phyloP scores from a whole-genome alignment of 2,797 vertebrate genomes.

The Muraenolepis orangiensis region DNA sequence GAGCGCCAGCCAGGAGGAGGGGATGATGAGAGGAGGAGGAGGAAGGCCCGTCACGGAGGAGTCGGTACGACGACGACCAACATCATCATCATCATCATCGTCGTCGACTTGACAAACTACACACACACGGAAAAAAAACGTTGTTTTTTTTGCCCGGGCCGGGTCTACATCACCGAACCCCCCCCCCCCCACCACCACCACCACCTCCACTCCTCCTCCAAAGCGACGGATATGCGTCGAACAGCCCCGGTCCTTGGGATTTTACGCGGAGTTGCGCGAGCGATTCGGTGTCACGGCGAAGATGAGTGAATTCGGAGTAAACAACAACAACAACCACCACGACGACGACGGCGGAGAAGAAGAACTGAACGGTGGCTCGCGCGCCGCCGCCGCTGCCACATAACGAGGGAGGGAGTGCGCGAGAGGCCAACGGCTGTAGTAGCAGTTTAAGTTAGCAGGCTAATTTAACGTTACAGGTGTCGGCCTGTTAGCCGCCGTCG shows the following conservation, averaged over 20 bases:
- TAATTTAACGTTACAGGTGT: slow-evolving; percentile 16
- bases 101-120: slow-evolving; percentile 54
- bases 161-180: slow-evolving; percentile 40
- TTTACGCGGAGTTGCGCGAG: slow-evolving; percentile 39
- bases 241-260: slow-evolving; percentile 27
- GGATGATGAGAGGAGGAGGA: too few species aligned
- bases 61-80: too few species aligned
- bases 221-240: slow-evolving; percentile 42
- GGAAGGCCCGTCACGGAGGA: too few species aligned
- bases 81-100: too few species aligned
- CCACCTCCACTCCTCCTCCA: slow-evolving; percentile 41
- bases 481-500: slow-evolving; percentile 39
- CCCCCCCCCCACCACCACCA: slow-evolving; percentile 54
- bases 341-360: slow-evolving; percentile 57
- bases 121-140: background rate
- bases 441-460: slow-evolving; percentile 45
- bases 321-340: slow-evolving; percentile 3
- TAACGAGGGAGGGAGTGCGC: slow-evolving; percentile 58
- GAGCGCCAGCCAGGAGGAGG: too few species aligned
- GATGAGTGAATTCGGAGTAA: slow-evolving; percentile 54
- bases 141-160: too few species aligned
- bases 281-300: slow-evolving; percentile 49
- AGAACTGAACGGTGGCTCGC: slow-evolving; percentile 59
- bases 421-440: slow-evolving; percentile 72
- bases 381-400: slow-evolving; percentile 66